Conservation (phyloP, 2,113 vertebrate genomes). For the Antigone vipio region DNA sequence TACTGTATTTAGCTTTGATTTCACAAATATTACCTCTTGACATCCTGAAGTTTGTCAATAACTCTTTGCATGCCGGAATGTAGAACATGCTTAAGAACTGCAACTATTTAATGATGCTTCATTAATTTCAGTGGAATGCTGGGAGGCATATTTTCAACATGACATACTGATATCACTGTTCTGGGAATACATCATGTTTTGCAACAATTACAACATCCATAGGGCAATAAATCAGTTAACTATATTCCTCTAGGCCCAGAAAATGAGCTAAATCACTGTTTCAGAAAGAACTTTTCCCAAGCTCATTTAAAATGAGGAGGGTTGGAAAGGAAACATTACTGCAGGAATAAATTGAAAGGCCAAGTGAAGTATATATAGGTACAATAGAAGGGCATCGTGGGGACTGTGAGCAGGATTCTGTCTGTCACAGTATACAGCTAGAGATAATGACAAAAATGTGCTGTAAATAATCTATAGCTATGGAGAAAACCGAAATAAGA, state of each 20-base stretch:
- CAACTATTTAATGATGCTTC: slow-evolving; percentile 23
- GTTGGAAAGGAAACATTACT: background rate
- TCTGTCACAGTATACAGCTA: background rate
- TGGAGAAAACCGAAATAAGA: background rate
- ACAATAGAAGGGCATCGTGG: background rate
- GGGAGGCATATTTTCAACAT: slow-evolving; percentile 54
- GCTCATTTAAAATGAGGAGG: background rate
- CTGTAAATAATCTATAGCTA: background rate
- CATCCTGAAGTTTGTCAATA: slow-evolving; percentile 13
- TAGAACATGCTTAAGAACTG: background rate
- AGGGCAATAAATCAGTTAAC: slow-evolving; percentile 49
- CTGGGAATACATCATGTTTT: slow-evolving; percentile 61
- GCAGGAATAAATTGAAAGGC: background rate
- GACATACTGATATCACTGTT: slow-evolving; percentile 40
- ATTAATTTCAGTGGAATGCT: slow-evolving; percentile 49
- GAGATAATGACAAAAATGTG: background rate
- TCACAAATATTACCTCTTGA: background rate
- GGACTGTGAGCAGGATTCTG: background rate
- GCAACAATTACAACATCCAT: slow-evolving; percentile 50
- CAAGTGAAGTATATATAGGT: background rate
- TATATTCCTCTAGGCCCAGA: slow-evolving; percentile 16
- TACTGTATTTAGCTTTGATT: background rate
- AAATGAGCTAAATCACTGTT: slow-evolving; percentile 42
- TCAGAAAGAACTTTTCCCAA: slow-evolving; percentile 26
- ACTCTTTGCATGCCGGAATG: slow-evolving; percentile 20